Base-by-base conservation (phyloP, 1,140 invertebrate species). In the Ephestia elutella region DNA sequence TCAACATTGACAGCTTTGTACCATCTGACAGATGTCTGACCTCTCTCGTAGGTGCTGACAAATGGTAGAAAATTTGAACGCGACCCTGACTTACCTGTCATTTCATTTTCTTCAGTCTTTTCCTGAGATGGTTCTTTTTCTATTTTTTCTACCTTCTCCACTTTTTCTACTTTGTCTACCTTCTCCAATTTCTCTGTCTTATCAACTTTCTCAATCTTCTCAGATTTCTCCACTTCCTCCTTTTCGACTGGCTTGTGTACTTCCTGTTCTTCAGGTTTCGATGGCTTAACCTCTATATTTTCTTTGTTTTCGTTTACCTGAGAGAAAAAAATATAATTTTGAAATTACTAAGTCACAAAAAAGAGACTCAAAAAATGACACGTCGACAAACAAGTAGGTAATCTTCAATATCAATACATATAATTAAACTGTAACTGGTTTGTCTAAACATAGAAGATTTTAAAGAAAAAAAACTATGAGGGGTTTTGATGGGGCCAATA, bases 51-150 rank as follows among this genome's bases (percentile, higher is more conserved):
- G n/a, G n/a, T n/a, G n/a, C n/a, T n/a, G n/a, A n/a, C n/a, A n/a
- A n/a, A n/a, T n/a, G n/a, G n/a, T n/a, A n/a, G n/a, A n/a, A n/a
- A n/a, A n/a, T n/a, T n/a, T n/a, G n/a, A 44, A 15, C 5, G 38
- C 32, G 10, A 9, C 9, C n/a, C n/a, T 44, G n/a, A 1, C 71
- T 63, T 32, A 87, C 85, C 83, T 49, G 85, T 87, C 85, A 87
- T 87, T 67, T 87, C 83, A 68, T 75, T 77, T 11, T 87, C 85
- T 44, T 87, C 85, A 71, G 76, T 76, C 80, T 86, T 87, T 65
- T 87, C 85, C 54, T 65, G 61, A 20, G 71, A 72, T 54, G 66
- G 60, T 49, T 75, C 75, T 59, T 87, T 82, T 65, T 53, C 50
- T 17, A 17, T 49, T 20, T 50, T 50, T 9, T 50, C 49, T 0